These are phyloP conservation scores for Heterotis niloticus DNA, from an alignment of 2,113 vertebrate species.

Conservation along the genomic window DNA sequence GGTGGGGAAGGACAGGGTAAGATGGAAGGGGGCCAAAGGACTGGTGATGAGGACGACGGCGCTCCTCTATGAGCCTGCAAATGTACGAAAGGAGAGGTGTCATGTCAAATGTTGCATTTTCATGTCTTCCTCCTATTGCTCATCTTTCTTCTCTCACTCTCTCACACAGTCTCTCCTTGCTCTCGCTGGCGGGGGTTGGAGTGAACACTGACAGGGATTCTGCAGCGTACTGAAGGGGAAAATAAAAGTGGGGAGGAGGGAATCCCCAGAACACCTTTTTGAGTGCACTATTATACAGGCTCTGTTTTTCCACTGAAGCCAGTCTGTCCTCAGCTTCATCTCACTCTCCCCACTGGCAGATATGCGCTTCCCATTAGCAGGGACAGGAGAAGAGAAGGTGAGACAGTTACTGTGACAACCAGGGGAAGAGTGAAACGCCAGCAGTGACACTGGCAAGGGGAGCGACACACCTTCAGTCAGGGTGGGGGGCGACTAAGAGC, in stretches of 20 bases:
- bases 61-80: slow-evolving; percentile 29
- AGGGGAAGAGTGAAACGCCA: slow-evolving; percentile 52
- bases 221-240: slow-evolving; percentile 17
- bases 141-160: slow-evolving; percentile 12
- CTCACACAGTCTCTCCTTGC: not conserved
- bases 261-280: slow-evolving; percentile 50
- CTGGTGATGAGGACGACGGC: slow-evolving; percentile 1
- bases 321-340: slow-evolving; percentile 21
- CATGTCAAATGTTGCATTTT: slow-evolving; percentile 32
- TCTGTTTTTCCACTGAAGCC: slow-evolving; percentile 28
- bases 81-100: slow-evolving; percentile 26
- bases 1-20: not conserved
- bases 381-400: slow-evolving; percentile 63
- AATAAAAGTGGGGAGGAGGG: slow-evolving; percentile 29
- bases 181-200: not conserved
- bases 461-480: not conserved
- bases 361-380: slow-evolving; percentile 61
- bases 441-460: slow-evolving; percentile 35
- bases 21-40: not conserved
- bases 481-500: not conserved
- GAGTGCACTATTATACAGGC: slow-evolving; percentile 33
- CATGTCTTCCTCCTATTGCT: not conserved
- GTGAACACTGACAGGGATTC: slow-evolving; percentile 38
- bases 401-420: slow-evolving; percentile 72
- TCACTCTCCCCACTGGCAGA: slow-evolving; percentile 33